Conservation (phyloP, 2,797 vertebrate species). For the Hylomyscus alleni region DNA sequence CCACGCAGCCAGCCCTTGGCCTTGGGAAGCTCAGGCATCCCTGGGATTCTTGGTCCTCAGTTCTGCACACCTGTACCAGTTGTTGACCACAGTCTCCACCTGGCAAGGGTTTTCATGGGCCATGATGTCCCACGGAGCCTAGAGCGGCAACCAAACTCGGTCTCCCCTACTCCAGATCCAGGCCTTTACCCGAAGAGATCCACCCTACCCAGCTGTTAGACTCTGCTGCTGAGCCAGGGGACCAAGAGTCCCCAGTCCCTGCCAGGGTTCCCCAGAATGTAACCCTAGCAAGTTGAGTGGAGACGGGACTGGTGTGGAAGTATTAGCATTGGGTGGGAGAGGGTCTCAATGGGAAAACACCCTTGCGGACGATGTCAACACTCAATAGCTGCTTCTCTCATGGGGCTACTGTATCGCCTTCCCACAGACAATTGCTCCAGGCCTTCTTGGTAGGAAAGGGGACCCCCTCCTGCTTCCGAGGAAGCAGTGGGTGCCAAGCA, state of each 20-base stretch:
- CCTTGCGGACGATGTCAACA: not conserved
- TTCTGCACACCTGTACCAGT: not conserved
- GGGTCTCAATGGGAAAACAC: too few relatives aligned
- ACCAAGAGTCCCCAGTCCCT: not conserved
- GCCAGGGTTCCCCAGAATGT: too few relatives aligned
- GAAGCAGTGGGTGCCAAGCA: not conserved
- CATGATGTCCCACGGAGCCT: not conserved
- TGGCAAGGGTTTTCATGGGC: too few relatives aligned
- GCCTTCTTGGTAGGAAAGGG: not conserved
- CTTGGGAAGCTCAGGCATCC: not conserved
- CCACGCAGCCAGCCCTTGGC: not conserved
- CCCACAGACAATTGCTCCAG: not conserved
- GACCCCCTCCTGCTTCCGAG: not conserved
- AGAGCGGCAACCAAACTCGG: not conserved
- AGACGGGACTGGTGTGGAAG: accelerated
- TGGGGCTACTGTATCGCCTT: not conserved
- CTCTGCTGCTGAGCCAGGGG: not conserved
- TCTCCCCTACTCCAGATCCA: not conserved
- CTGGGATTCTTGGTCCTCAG: not conserved
- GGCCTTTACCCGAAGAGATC: not conserved
- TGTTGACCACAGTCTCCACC: too few relatives aligned
- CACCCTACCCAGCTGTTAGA: not conserved
- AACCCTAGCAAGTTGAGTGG: not conserved
- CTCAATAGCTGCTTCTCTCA: not conserved
- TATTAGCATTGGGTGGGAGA: too few relatives aligned